These are phyloP conservation scores for Butorides virescens DNA, from an alignment of 2,113 vertebrate genomes.

Conservation along the genomic window DNA sequence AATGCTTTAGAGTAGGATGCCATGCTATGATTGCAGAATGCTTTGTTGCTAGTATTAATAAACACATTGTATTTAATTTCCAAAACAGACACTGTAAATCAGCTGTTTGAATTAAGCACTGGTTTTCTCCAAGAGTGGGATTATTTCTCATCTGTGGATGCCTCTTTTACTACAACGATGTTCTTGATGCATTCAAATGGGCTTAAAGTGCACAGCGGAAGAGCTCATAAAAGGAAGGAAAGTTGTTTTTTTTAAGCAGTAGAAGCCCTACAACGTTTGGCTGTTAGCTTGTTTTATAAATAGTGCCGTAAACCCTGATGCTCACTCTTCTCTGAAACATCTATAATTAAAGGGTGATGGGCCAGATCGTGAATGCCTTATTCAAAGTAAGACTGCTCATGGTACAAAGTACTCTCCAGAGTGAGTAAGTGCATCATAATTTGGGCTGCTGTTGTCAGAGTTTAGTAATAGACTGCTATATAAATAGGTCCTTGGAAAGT, in stretches of 20 bases:
- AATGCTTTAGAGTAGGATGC: neutral
- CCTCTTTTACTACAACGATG: neutral
- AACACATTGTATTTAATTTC: neutral
- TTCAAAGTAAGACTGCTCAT: constrained; percentile 26
- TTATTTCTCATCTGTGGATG: neutral
- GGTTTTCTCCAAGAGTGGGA: neutral
- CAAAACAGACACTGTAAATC: neutral
- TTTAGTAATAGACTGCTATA: constrained; percentile 54
- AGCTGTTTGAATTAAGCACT: neutral
- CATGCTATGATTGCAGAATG: neutral
- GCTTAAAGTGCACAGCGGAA: neutral
- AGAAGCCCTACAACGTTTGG: neutral
- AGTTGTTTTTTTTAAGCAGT: neutral
- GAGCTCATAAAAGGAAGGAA: neutral
- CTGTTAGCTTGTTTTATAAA: constrained; percentile 48
- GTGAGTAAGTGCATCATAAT: constrained; percentile 58
- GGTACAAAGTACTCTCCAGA: constrained; percentile 48
- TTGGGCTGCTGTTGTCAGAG: constrained; percentile 45
- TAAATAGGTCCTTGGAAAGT: constrained; percentile 65
- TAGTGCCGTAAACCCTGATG: constrained; percentile 40
- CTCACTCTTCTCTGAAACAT: constrained; percentile 38
- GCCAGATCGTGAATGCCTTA: constrained; percentile 39
- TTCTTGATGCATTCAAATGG: neutral
- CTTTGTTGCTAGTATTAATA: neutral
- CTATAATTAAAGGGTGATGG: constrained; percentile 65